Percentiles rank a stretch among this genome's conserved stretches.
Evolutionary conservation across 1,140 invertebrate species (phyloP).

Genomic region (Antheraea mylitta): DNA sequence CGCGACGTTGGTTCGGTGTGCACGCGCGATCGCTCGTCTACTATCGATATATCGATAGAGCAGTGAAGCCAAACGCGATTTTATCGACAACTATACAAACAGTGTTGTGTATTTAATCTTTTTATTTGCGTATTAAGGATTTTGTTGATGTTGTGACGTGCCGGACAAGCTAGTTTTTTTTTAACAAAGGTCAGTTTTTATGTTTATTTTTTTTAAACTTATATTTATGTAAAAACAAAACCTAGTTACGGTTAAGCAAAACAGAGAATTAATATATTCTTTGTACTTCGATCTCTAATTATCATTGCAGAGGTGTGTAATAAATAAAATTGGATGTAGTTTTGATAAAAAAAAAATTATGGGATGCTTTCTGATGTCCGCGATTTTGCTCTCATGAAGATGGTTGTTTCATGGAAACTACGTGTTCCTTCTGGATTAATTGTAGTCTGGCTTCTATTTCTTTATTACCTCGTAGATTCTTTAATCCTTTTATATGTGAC

Average conservation of each 20-base stretch:
- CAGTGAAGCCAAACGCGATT: conserved; percentile 27
- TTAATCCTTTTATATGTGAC: too few relatives aligned
- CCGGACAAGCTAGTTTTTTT: conserved; percentile 31
- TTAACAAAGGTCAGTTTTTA: conserved; percentile 25
- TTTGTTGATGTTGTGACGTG: conserved; percentile 29
- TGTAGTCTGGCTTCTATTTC: too few relatives aligned
- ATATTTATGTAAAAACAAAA: background rate
- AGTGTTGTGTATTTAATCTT: conserved; percentile 30
- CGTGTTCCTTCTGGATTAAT: too few relatives aligned
- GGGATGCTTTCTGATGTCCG: too few relatives aligned
- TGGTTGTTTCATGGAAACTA: too few relatives aligned
- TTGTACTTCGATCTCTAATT: too few relatives aligned
- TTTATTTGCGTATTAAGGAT: background rate
- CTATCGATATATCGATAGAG: conserved; percentile 35
- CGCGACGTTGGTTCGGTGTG: conserved; percentile 19
- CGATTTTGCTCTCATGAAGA: too few relatives aligned
- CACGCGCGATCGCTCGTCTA: conserved; percentile 24
- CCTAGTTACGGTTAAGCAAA: background rate
- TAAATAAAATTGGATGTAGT: too few relatives aligned
- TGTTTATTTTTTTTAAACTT: conserved; percentile 12
- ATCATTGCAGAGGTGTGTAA: too few relatives aligned
- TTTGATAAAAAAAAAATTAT: too few relatives aligned
- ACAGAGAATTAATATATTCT: too few relatives aligned
- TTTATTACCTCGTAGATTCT: too few relatives aligned
- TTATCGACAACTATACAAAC: conserved; percentile 29